phyloP scores from a whole-genome alignment of 2,888 invertebrate genomes.

The Hipparchia semele region DNA sequence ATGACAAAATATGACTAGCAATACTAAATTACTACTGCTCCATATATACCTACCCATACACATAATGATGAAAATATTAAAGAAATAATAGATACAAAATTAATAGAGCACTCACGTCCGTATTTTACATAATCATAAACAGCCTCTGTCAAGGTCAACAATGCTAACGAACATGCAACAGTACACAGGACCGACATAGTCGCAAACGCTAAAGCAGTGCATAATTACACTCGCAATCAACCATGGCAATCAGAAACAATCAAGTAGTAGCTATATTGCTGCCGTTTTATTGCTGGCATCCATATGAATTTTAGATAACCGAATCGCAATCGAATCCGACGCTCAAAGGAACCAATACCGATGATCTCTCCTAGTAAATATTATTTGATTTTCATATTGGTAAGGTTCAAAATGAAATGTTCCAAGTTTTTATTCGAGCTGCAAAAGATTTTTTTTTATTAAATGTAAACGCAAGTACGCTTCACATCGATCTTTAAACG shows the following conservation, averaged over 20 bases:
- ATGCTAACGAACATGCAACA: constrained; percentile 41
- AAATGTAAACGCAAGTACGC: constrained; percentile 33
- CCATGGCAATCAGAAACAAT: constrained; percentile 60
- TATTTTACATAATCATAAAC: constrained; percentile 69
- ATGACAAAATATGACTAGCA: background rate
- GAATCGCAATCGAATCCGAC: constrained; percentile 39
- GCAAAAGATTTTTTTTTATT: constrained; percentile 35
- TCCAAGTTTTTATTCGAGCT: constrained; percentile 24
- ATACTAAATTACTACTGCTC: background rate
- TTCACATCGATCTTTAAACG: constrained; percentile 38
- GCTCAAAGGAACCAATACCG: constrained; percentile 37
- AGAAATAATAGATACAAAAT: too few relatives aligned
- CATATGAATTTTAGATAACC: constrained; percentile 65
- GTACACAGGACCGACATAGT: constrained; percentile 45
- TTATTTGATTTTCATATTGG: constrained; percentile 13
- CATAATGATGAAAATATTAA: background rate
- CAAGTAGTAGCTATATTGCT: constrained; percentile 55
- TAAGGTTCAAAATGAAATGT: constrained; percentile 19
- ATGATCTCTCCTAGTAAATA: constrained; percentile 23
- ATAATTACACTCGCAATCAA: constrained; percentile 49
- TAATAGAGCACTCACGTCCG: constrained; percentile 63
- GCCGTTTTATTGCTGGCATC: constrained; percentile 61
- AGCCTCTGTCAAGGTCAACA: constrained; percentile 32
- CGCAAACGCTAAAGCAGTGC: constrained; percentile 35
- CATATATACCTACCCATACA: too few relatives aligned